Evolutionary conservation across 2,113 vertebrate genomes (phyloP), one percentile per base, ranked within the genome.

Genomic region (Chaenocephalus aceratus): DNA sequence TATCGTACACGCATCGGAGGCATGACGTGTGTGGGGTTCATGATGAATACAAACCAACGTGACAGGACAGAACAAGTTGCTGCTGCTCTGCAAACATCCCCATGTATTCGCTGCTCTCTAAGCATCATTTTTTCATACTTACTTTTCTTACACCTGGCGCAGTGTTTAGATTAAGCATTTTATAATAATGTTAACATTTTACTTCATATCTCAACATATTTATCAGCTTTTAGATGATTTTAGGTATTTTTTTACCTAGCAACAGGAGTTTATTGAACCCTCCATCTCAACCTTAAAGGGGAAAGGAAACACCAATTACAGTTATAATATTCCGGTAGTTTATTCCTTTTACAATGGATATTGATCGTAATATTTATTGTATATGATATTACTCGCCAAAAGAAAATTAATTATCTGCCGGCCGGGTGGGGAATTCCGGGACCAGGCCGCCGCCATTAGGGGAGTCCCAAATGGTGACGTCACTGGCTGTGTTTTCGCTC

Each of bases 101-200:
- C 48, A 15, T 66, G 48, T 71, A 49, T 60, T 61, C n/a, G 8
- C 70, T 57, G 48, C 6, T 57, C 21, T 72, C 52, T 62, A 72
- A 64, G 49, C 49, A 80, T 52, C 34, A 36, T 56, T 36, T 62
- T 78, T 78, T 60, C 14, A 14, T n/a, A 23, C 26, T 11, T 5
- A 65, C 51, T 68, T 41, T 7, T 41, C 36, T 41, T 23, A 48
- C 23, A 68, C 48, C 41, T 34, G 16, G 36, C 51, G 23, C 48
- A 13, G 10, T 75, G 30, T 44, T 71, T 68, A 14, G 1, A 67
- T 48, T 5, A 15, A 1, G n/a, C 13, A 2, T 63, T 45, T 11
- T n/a, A 48, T 72, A 30, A 58, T 56, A 48, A 26, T 23, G 15
- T 7, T 56, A 6, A 3, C 11, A 13, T 18, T 46, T 66, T 16